A percentile compares a stretch with the other conserved stretches of the same genome.
Evolutionary conservation across 1,140 invertebrate species (phyloP).

Genomic region (Amphibalanus amphitrite): DNA sequence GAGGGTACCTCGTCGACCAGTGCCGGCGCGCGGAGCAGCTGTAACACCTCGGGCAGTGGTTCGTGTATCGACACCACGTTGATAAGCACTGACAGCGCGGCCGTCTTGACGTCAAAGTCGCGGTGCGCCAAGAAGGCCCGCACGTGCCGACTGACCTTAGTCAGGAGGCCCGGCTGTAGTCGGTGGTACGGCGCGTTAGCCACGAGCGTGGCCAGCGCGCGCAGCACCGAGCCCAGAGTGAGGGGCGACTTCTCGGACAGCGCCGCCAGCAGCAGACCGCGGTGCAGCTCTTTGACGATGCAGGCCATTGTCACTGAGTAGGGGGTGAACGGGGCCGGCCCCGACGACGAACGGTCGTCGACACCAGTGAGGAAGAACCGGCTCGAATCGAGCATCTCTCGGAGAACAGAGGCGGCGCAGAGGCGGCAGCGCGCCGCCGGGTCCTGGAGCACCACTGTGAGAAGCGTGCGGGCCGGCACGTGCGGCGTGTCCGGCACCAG

Average conservation of each 20-base stretch:
- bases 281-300: conserved; percentile 45
- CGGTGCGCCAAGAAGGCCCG: conserved; percentile 44
- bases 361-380: neutral
- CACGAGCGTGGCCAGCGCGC: conserved; percentile 52
- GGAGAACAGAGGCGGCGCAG: neutral
- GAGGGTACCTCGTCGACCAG: neutral
- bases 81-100: conserved; percentile 53
- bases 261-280: conserved; percentile 42
- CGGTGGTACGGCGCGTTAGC: conserved; percentile 55
- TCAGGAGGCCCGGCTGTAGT: conserved; percentile 49
- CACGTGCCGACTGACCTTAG: conserved; percentile 46
- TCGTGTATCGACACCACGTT: conserved; percentile 47
- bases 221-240: conserved; percentile 45
- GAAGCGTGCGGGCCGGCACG: neutral
- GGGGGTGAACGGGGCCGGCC: neutral
- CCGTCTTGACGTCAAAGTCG: conserved; percentile 56
- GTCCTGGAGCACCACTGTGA: neutral
- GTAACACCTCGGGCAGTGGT: conserved; percentile 32
- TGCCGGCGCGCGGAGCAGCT: neutral
- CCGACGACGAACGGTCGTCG: neutral
- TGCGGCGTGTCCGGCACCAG: neutral
- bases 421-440: neutral
- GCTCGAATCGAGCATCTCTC: neutral
- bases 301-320: neutral
- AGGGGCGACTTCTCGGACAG: conserved; percentile 44